Conservation (phyloP, 2,113 vertebrate genomes). For the Pomatostomus ruficeps region DNA sequence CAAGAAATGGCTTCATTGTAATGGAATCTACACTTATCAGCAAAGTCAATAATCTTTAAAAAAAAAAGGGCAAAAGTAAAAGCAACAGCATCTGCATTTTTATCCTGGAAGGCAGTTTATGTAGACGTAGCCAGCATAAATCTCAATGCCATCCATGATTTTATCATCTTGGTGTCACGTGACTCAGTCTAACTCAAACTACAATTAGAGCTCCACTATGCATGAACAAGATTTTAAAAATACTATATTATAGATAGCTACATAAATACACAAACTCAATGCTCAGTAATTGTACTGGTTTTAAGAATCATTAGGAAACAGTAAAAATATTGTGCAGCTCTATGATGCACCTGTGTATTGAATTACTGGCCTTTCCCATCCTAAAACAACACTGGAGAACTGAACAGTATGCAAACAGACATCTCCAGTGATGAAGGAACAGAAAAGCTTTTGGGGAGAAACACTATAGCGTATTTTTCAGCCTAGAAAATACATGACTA, state of each 20-base stretch:
- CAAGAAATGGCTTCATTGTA: background rate
- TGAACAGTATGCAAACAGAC: background rate
- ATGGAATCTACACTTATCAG: background rate
- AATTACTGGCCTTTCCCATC: background rate
- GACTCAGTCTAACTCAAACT: background rate
- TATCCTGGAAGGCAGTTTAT: background rate
- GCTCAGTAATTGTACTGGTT: background rate
- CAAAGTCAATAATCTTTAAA: background rate
- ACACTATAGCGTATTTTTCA: background rate
- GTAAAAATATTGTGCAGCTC: background rate
- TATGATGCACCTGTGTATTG: background rate
- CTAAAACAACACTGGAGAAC: background rate
- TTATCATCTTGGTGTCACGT: background rate
- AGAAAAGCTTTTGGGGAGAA: background rate
- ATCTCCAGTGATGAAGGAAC: background rate
- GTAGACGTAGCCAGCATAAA: background rate
- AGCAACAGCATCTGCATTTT: background rate
- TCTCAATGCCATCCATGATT: background rate
- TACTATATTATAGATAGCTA: background rate
- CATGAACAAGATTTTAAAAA: accelerated
- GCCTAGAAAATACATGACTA: background rate
- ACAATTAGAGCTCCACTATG: background rate
- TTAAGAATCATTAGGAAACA: background rate
- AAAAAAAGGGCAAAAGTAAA: background rate
- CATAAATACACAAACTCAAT: background rate